These are phyloP conservation scores for Tautogolabrus adspersus DNA, from an alignment of 2,113 vertebrate genomes.

Conservation along the genomic window DNA sequence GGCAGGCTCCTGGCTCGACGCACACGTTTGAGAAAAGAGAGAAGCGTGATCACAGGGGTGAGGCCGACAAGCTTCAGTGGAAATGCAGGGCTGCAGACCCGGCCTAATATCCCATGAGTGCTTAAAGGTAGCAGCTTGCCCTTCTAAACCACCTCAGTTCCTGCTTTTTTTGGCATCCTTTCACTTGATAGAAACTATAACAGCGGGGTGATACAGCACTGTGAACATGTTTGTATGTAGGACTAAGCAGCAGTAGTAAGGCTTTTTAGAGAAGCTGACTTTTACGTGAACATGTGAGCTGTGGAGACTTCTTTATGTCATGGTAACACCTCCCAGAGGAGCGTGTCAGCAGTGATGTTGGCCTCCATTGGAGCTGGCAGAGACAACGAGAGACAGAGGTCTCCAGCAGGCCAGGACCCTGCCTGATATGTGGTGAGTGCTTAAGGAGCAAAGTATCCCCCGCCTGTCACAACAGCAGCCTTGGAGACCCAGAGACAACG, in stretches of 20 bases:
- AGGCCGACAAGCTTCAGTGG: constrained; percentile 74
- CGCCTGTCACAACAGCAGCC: constrained; percentile 60
- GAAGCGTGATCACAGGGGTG: constrained; percentile 60
- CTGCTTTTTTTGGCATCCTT: constrained; percentile 22
- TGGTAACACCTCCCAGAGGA: constrained; percentile 66
- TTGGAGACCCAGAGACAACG: neutral
- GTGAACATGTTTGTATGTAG: constrained; percentile 13
- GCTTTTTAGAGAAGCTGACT: neutral
- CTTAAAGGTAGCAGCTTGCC: constrained; percentile 42
- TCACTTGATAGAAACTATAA: constrained; percentile 26
- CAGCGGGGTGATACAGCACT: neutral
- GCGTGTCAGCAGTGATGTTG: constrained; percentile 35
- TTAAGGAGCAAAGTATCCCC: constrained; percentile 27
- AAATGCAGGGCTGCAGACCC: constrained; percentile 54
- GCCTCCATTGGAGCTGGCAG: constrained; percentile 42
- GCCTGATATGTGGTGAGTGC: constrained; percentile 64
- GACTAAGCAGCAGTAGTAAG: constrained; percentile 3
- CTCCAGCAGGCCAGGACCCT: constrained; percentile 67
- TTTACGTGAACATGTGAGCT: constrained; percentile 46
- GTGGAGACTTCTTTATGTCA: constrained; percentile 58
- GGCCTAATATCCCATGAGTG: constrained; percentile 78
- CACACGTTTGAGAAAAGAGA: constrained; percentile 50
- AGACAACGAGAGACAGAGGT: constrained; percentile 63
- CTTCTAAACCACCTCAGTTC: constrained; percentile 41
- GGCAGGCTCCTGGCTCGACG: constrained; percentile 52